These are phyloP conservation scores for Pelmatolapia mariae DNA, from an alignment of 2,113 vertebrate genomes.

Conservation along the genomic window DNA sequence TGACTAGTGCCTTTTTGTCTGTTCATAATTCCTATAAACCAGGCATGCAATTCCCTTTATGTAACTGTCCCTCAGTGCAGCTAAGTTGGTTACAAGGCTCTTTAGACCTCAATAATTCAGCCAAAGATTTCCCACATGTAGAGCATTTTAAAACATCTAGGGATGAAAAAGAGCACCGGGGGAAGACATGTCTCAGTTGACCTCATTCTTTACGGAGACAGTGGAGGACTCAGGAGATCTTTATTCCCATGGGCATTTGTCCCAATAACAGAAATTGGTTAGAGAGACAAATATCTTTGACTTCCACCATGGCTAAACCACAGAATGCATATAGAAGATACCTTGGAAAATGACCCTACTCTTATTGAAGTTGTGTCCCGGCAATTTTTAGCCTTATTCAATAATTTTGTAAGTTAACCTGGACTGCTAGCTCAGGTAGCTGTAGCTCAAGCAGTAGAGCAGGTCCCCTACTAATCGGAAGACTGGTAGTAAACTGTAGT, in stretches of 20 bases:
- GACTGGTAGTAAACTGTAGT: background rate
- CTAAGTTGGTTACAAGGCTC: background rate
- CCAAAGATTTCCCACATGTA: background rate
- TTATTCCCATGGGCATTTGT: background rate
- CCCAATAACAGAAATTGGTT: background rate
- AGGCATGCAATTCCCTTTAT: background rate
- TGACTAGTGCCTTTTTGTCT: background rate
- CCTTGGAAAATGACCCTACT: background rate
- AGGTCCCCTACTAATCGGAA: background rate
- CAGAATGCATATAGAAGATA: background rate
- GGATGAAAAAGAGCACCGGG: background rate
- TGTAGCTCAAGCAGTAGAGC: background rate
- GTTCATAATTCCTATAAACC: background rate
- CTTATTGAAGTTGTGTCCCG: background rate
- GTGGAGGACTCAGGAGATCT: background rate
- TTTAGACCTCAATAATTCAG: background rate
- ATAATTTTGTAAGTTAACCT: background rate
- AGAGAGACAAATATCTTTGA: background rate
- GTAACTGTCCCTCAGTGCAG: background rate
- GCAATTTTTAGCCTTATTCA: background rate
- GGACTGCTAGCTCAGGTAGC: background rate
- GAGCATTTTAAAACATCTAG: background rate
- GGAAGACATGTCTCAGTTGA: background rate
- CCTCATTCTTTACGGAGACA: background rate
- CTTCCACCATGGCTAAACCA: background rate